Conservation (phyloP, 2,888 invertebrate genomes). For the Ellobium chinense region DNA sequence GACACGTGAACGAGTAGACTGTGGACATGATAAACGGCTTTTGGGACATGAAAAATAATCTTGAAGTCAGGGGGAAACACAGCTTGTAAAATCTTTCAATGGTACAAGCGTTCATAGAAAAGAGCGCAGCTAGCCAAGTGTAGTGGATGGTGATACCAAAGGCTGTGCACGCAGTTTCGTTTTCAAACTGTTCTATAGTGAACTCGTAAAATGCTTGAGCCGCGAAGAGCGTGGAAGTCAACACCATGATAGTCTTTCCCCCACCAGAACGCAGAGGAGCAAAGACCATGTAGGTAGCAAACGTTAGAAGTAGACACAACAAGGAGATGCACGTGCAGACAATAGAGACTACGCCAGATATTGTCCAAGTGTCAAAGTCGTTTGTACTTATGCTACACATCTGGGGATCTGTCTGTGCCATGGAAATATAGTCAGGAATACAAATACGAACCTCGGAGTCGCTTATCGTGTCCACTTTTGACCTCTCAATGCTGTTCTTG, state of each 20-base stretch:
- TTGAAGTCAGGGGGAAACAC: slow-evolving; percentile 6
- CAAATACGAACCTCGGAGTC: not conserved
- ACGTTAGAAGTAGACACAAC: slow-evolving; percentile 49
- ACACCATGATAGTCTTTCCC: slow-evolving; percentile 53
- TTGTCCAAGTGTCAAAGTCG: not conserved
- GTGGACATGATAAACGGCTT: not conserved
- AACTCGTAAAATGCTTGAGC: slow-evolving; percentile 53
- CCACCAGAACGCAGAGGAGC: slow-evolving; percentile 51
- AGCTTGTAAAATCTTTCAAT: slow-evolving; percentile 54
- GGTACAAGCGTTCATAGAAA: slow-evolving; percentile 57
- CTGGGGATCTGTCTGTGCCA: not conserved
- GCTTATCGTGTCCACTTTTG: slow-evolving; percentile 7
- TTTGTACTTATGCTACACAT: too few relatives aligned
- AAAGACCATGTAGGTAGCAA: slow-evolving; percentile 51
- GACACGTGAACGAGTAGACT: not conserved
- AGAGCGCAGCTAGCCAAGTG: slow-evolving; percentile 53
- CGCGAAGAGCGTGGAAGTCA: slow-evolving; percentile 48
- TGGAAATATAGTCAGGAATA: not conserved
- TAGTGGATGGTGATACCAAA: slow-evolving; percentile 56
- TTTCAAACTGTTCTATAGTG: slow-evolving; percentile 29
- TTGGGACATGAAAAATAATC: not conserved
- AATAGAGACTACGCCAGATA: slow-evolving; percentile 32
- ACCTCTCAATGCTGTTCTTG: not conserved
- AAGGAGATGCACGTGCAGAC: slow-evolving; percentile 49
- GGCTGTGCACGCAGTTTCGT: slow-evolving; percentile 42